Percentiles rank a stretch among this genome's conserved stretches.
These are phyloP conservation scores for Labeo calbasu DNA, from an alignment of 2,797 vertebrate species.

Conservation along the genomic window DNA sequence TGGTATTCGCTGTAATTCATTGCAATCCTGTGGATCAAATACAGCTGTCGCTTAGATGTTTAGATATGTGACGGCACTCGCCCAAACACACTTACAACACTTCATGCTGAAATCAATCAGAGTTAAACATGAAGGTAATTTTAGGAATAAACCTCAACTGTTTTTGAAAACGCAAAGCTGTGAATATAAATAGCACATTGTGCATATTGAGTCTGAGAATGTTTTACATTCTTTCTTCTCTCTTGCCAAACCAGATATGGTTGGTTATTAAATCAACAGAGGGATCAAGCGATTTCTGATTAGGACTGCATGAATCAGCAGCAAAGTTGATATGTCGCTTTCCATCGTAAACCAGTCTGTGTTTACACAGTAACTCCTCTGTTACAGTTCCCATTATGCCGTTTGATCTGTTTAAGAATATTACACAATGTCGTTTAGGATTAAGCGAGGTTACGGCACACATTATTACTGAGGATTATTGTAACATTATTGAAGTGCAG, in stretches of 20 bases:
- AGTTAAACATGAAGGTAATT: background rate
- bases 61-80: constrained; percentile 83
- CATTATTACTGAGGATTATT: constrained; percentile 20
- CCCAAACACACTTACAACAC: constrained; percentile 27
- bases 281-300: constrained; percentile 27
- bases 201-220: constrained; percentile 8
- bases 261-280: constrained; percentile 21
- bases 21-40: constrained; percentile 85
- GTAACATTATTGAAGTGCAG: constrained; percentile 33
- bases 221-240: constrained; percentile 12
- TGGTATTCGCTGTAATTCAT: constrained; percentile 78
- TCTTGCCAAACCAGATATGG: constrained; percentile 17
- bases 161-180: background rate
- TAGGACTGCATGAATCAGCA: constrained; percentile 2
- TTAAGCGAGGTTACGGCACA: constrained; percentile 25
- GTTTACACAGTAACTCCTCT: constrained; percentile 30
- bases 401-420: constrained; percentile 38
- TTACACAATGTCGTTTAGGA: constrained; percentile 36
- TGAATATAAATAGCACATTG: constrained; percentile 27
- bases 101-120: background rate
- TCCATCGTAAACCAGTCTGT: constrained; percentile 24
- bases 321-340: background rate
- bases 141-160: background rate
- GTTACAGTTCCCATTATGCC: constrained; percentile 33
- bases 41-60: constrained; percentile 87